Evolutionary conservation across 2,888 invertebrate species (phyloP), one percentile per base, ranked within the genome.

Genomic region (Erynnis tages): DNA sequence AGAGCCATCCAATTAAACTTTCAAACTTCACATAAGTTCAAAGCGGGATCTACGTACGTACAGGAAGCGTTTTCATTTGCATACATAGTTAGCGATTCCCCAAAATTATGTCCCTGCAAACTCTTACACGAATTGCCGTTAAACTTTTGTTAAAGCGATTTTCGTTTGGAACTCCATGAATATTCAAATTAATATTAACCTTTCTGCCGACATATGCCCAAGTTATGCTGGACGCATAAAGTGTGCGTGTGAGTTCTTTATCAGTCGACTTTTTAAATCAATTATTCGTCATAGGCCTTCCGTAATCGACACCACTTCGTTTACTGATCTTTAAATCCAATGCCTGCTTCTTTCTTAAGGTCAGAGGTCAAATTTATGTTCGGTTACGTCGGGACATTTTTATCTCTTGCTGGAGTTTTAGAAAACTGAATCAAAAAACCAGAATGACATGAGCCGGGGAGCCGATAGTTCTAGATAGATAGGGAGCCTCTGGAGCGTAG

Each of bases 141-240:
- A 35, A 44, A 55, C 43, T 53, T 48, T 53, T 53, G 32, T 13
- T 53, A 35, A 44, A 53, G 53, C 55, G 40, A 53, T 40, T 55
- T 50, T 47, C 45, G 23, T 45, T 48, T 30, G 41, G 38, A 40
- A 34, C 47, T 34, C 10, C 30, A 50, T 53, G 53, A 55, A 53
- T 53, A 53, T 48, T 55, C 38, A 44, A 17, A 52, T 55, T 41
- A 48, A 53, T 53, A 55, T 55, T 55, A 48, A 55, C 43, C 38
- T 23, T 40, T n/a, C 7, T 21, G 13, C 50, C 32, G 30, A 25
- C 40, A 44, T 35, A 49, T 34, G 29, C 44, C 21, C 25, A 35
- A 48, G 8, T 40, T 38, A 53, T 23, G 19, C 17, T 10, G 10
- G n/a, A 6, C 2, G 6, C 34, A 17, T 2, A 35, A 17, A n/a